A percentile compares a stretch with the other conserved stretches of the same genome.
Evolutionary conservation across 2,888 invertebrate species (phyloP).

Genomic region (Ecdyonurus torrentis): DNA sequence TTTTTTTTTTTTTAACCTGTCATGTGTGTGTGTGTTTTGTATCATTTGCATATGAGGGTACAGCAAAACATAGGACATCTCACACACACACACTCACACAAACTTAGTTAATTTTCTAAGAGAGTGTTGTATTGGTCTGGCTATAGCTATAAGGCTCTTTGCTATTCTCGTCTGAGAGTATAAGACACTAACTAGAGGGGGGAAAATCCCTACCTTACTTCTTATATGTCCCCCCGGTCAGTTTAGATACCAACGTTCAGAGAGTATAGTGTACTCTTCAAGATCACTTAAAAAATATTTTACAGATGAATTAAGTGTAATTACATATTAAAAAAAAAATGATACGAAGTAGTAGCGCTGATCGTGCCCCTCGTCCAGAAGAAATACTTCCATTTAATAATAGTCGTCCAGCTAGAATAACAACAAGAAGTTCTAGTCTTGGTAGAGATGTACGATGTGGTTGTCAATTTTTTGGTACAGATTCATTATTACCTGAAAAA

Average conservation of each 20-base stretch:
- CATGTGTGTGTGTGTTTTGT: too few relatives aligned
- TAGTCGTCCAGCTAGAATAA: neutral
- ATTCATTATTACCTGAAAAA: conserved; percentile 60
- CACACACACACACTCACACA: too few relatives aligned
- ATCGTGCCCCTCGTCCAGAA: neutral
- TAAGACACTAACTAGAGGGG: neutral
- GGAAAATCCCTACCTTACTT: neutral
- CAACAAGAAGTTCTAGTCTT: neutral
- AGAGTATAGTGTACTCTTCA: neutral
- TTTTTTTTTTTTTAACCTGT: too few relatives aligned
- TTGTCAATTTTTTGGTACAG: conserved; percentile 71
- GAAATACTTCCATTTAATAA: conserved; percentile 1
- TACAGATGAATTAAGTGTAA: neutral
- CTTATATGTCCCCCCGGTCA: neutral
- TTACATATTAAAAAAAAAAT: neutral
- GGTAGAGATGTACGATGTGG: conserved; percentile 64
- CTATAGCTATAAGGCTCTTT: neutral
- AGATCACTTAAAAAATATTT: too few relatives aligned
- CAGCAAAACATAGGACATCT: too few relatives aligned
- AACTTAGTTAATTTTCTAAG: too few relatives aligned
- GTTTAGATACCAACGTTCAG: neutral
- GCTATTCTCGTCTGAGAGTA: neutral
- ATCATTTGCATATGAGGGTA: too few relatives aligned
- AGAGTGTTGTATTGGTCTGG: neutral
- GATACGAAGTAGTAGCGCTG: neutral